Base-by-base conservation (phyloP, 2,888 invertebrate genomes). In the Autographa gamma region DNA sequence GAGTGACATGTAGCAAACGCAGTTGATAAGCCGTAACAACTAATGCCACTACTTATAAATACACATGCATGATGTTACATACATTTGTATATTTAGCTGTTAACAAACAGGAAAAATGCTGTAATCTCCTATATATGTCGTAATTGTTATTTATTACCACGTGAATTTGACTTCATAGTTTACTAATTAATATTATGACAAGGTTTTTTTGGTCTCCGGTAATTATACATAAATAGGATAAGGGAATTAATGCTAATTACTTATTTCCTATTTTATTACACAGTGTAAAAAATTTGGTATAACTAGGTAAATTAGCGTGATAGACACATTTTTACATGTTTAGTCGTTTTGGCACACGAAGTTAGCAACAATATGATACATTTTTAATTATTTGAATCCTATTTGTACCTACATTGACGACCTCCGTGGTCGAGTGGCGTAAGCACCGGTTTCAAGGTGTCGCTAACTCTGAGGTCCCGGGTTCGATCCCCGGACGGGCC, bases 31-130 rank as follows among this genome's bases (percentile, higher is more conserved):
- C 60, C 52, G 11, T 38, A 73, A 66, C 73, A 58, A 72, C 58
- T 61, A 65, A 34, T 18, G 58, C 31, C 56, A 52, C n/a, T 60
- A 32, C 34, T 48, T 73, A 66, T 32, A 32, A 65, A 65, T 73
- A 70, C 64, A 77, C 32, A 6, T 32, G 19, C 41, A 16, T 48
- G 58, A 59, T 19, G 54, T 25, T 59, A 60, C 52, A 34, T 25
- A 58, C 11, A 58, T 32, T 60, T 63, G 32, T 68, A 63, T 63
- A 71, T 63, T 73, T 73, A 78, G 67, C 70, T 64, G 19, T 25
- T 72, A 83, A 75, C 65, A 75, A 78, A 83, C 81, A 81, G 85
- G 85, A 82, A 83, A 84, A 77, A 71, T 62, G 32, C 72, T 58
- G 62, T 71, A 69, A 63, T 73, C 65, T 69, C 11, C 16, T 11